Percentiles rank a stretch among this genome's conserved stretches.
Evolutionary conservation across 2,113 vertebrate species (phyloP).

Genomic region (Indri indri): DNA sequence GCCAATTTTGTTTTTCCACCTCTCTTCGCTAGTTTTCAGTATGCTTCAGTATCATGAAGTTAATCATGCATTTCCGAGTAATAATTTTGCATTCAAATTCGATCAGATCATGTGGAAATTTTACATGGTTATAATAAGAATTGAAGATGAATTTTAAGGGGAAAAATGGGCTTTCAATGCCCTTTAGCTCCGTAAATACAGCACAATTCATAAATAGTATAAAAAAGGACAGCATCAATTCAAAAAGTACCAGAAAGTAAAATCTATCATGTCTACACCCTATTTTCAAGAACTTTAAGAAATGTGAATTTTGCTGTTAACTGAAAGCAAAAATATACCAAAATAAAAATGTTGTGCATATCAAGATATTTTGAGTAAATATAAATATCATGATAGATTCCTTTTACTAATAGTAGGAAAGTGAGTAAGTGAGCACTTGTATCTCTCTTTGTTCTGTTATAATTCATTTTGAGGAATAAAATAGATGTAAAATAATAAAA

Average conservation of each 20-base stretch:
- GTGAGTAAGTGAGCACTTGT: background rate
- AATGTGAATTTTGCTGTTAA: background rate
- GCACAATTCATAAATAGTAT: background rate
- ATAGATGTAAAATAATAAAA: background rate
- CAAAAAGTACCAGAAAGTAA: background rate
- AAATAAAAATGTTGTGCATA: background rate
- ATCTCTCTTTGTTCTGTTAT: background rate
- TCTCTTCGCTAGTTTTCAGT: background rate
- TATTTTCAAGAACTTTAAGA: background rate
- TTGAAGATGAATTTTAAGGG: constrained; percentile 20
- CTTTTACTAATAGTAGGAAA: background rate
- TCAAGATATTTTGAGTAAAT: background rate
- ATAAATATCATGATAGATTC: background rate
- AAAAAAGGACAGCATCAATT: background rate
- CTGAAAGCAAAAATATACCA: background rate
- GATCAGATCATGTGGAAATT: background rate
- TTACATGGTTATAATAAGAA: constrained; percentile 18
- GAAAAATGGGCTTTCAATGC: background rate
- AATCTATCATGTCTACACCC: background rate
- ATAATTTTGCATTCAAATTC: constrained; percentile 50
- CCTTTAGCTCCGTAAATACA: background rate
- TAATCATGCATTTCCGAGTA: constrained; percentile 50
- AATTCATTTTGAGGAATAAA: constrained; percentile 20
- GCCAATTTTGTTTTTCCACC: background rate
- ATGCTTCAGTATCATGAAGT: background rate